A percentile compares a stretch with the other conserved stretches of the same genome.
Evolutionary conservation across 2,888 invertebrate genomes (phyloP).

Genomic region (Cosmia pyralina): DNA sequence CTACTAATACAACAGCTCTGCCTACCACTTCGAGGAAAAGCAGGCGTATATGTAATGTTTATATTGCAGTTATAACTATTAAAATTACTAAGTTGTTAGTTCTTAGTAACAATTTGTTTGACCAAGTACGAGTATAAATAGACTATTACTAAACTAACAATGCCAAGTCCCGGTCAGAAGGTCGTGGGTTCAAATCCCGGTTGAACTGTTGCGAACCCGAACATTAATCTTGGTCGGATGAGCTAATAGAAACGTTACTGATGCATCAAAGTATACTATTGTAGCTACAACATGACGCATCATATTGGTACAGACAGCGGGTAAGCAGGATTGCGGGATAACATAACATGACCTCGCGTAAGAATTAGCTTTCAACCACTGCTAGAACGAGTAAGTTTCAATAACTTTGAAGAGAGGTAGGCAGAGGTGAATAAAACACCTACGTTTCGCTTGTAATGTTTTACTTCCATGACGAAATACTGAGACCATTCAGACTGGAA

Average conservation of each 20-base stretch:
- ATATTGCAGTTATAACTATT: no score
- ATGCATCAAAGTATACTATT: slow-evolving; percentile 24
- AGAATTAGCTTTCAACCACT: not conserved
- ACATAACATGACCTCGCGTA: not conserved
- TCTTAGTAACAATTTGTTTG: slow-evolving; percentile 6
- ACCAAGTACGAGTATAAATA: slow-evolving; percentile 15
- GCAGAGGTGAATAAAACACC: not conserved
- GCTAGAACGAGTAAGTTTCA: not conserved
- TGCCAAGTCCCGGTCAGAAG: slow-evolving; percentile 39
- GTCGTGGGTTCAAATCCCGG: slow-evolving; percentile 57
- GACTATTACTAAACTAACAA: slow-evolving; percentile 23
- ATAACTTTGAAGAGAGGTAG: not conserved
- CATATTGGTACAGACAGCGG: not conserved
- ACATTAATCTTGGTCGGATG: slow-evolving; percentile 52
- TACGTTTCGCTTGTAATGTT: not conserved
- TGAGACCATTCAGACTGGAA: no score
- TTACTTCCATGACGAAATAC: no score
- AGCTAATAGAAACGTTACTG: slow-evolving; percentile 45
- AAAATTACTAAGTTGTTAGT: not conserved
- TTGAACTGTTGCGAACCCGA: slow-evolving; percentile 52
- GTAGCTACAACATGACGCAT: slow-evolving; percentile 1
- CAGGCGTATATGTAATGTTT: not conserved
- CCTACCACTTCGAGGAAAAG: not conserved
- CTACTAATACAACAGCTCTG: not conserved
- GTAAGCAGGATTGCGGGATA: not conserved